Base-by-base conservation (phyloP, 2,113 vertebrate species). In the Phodopus roborovskii region DNA sequence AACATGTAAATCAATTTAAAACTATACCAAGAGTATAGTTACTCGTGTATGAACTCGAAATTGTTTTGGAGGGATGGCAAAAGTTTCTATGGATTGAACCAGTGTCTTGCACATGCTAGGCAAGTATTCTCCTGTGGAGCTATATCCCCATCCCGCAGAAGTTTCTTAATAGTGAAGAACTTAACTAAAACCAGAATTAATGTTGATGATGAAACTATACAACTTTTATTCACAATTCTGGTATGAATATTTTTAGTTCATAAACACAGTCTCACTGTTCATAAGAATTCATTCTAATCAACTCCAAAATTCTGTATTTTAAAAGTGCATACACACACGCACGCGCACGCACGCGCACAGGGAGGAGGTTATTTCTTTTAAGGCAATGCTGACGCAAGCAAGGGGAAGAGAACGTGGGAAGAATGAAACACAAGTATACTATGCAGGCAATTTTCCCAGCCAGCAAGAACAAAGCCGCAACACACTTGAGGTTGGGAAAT, bases 401-500 rank as follows among this genome's bases (percentile, higher is more conserved):
- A 95, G 42, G 70, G 26, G 71, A 68, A 86, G 66, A 78, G 56
- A 92, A 45, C 71, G 28, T 42, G 33, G 70, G 30, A 93, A 83
- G 53, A 90, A 48, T 20, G 62, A 60, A 95, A 91, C 36, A 30
- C 74, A 92, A 66, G 86, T 42, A 70, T 20, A 88, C 84, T 53
- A 48, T 30, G 92, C 70, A 81, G 93, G 87, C 88, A 84, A 92
- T 88, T 93, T 96, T 81, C 86, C 96, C 79, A 62, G 97, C 93
- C 92, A 96, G 84, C 87, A 77, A 0, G 79, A 93, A 96, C 97
- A 97, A 97, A 96, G 97, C 95, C 78, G 71, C 95, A 97, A 95
- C 88, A 95, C 75, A 90, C 77, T 90, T 94, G 48, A 58, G 85
- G 81, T 84, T 97, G 93, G 93, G 97, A 96, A 97, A 93, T 36